Base-by-base conservation (phyloP, 2,113 vertebrate species). In the Tonatia bakeri region DNA sequence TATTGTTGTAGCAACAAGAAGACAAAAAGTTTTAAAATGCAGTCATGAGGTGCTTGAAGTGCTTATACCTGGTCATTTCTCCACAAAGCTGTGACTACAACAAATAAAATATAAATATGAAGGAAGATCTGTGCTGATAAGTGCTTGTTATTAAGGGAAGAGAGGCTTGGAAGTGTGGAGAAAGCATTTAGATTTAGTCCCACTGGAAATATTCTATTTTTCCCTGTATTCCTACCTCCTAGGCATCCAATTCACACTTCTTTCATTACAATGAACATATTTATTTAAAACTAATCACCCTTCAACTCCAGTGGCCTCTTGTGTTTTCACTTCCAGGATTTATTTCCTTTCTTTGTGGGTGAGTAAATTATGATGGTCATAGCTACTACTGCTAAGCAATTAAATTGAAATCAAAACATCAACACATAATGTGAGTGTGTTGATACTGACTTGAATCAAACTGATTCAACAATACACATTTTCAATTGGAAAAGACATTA, bases 231-330 rank as follows among this genome's bases (percentile, higher is more conserved):
- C 6, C 14, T 90, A 77, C 65, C 6, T 93, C 24, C 31, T 65
- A 11, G 54, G 54, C 56, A 94, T 76, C 56, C 91, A 52, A 95
- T 1, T 69, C 73, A 88, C 9, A 88, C 40, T 93, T 95, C 40
- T 96, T 95, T 94, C 59, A 83, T 83, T 93, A 70, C 9, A 65
- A 94, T 90, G 79, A 89, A 72, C 4, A 31, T 77, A 91, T 94
- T 92, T 94, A 94, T 86, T 94, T 95, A 94, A 79, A 96, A 94
- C 2, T 92, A 90, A 94, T 94, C 72, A 87, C 91, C 28, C 24
- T 96, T 90, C 33, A 13, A 69, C 20, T 93, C n/a, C 26, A 94
- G 4, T 84, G 20, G 94, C 40, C 40, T 96, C 70, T 87, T 91
- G 54, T 90, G 19, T 67, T 93, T 96, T 94, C 56, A 87, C 10